Percentiles rank a stretch among this genome's conserved stretches.
These are phyloP conservation scores for Pharmacophagus antenor DNA, from an alignment of 2,888 invertebrate species.

Conservation along the genomic window DNA sequence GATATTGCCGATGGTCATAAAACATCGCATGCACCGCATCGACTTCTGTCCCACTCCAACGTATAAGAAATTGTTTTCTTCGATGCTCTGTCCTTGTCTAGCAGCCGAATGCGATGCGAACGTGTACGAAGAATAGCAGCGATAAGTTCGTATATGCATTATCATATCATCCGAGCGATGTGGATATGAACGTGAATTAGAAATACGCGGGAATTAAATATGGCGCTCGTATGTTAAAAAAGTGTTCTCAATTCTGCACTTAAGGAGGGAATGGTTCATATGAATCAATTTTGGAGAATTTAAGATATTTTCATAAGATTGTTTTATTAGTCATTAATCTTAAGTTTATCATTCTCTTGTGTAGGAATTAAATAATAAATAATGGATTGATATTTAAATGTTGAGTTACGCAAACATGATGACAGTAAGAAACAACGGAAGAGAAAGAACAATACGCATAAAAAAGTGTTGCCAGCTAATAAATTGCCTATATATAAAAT, in stretches of 20 bases:
- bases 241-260: constrained; percentile 15
- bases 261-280: not conserved
- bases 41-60: constrained; percentile 30
- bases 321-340: not conserved
- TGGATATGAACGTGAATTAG: constrained; percentile 30
- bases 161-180: constrained; percentile 28
- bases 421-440: no score
- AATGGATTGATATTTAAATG: no score
- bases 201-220: constrained; percentile 29
- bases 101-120: constrained; percentile 18
- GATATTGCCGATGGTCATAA: constrained; percentile 27
- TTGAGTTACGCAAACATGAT: no score
- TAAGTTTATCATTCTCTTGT: no score
- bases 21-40: constrained; percentile 30
- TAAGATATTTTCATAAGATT: not conserved
- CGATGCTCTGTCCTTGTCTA: constrained; percentile 27
- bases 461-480: no score
- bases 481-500: no score
- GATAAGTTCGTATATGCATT: constrained; percentile 30
- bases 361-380: no score
- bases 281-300: not conserved
- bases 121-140: constrained; percentile 20
- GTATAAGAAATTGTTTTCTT: constrained; percentile 26
- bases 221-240: constrained; percentile 15
- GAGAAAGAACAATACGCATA: no score